These are phyloP conservation scores for Andrena flavipes DNA, from an alignment of 2,888 invertebrate species.

Conservation along the genomic window DNA sequence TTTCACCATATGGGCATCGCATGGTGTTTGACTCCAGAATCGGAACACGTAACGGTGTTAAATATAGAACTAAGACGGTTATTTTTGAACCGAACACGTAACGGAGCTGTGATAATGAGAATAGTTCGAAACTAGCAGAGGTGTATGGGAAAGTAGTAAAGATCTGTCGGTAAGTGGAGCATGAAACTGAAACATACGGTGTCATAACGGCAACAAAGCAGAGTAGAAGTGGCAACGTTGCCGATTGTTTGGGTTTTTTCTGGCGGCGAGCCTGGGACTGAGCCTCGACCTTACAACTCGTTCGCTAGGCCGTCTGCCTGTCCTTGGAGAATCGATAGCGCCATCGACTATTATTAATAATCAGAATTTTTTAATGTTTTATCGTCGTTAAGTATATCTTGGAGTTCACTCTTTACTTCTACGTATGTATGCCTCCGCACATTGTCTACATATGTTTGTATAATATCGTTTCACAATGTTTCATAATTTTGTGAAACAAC, in stretches of 20 bases:
- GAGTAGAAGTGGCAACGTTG: slow-evolving; percentile 76
- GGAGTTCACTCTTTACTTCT: neutral
- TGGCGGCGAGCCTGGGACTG: slow-evolving; percentile 69
- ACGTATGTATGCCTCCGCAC: neutral
- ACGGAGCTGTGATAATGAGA: slow-evolving; percentile 15
- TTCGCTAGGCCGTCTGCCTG: slow-evolving; percentile 63
- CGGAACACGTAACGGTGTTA: slow-evolving; percentile 11
- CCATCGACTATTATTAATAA: slow-evolving; percentile 65
- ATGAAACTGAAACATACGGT: slow-evolving; percentile 77
- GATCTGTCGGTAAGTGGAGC: slow-evolving; percentile 78
- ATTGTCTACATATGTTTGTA: neutral
- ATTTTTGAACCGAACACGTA: slow-evolving; percentile 25
- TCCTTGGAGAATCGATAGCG: slow-evolving; percentile 72
- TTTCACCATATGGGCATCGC: neutral
- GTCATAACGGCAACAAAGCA: slow-evolving; percentile 71
- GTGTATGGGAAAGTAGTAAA: slow-evolving; percentile 67
- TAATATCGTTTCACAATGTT: slow-evolving; percentile 21
- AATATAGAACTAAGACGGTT: slow-evolving; percentile 11
- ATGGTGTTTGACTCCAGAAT: slow-evolving; percentile 2
- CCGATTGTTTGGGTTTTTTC: slow-evolving; percentile 81
- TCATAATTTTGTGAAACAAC: neutral
- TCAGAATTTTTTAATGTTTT: slow-evolving; percentile 52
- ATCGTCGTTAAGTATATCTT: slow-evolving; percentile 17
- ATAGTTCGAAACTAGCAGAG: slow-evolving; percentile 28
- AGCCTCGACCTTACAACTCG: slow-evolving; percentile 70